Conservation (phyloP, 2,888 invertebrate species). For the Linnaemya tessellans region DNA sequence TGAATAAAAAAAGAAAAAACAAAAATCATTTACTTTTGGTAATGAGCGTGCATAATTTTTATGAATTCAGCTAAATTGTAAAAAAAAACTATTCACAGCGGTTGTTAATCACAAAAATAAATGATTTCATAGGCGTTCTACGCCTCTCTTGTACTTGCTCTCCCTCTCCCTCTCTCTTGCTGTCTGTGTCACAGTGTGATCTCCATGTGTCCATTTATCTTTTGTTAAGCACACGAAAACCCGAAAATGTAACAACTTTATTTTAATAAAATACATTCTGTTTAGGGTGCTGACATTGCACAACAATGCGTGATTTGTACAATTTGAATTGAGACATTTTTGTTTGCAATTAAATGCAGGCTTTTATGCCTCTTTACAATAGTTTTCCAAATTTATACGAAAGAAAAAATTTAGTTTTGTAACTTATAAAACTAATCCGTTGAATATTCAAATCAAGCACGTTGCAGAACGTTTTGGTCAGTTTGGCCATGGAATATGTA, state of each 20-base stretch:
- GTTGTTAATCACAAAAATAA: constrained; percentile 70
- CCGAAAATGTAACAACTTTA: constrained; percentile 67
- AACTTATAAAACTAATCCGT: constrained; percentile 68
- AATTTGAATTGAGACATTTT: constrained; percentile 38
- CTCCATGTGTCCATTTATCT: constrained; percentile 63
- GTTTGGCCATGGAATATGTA: constrained; percentile 29
- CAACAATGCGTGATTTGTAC: constrained; percentile 66
- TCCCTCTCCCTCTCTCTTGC: background rate
- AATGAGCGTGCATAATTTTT: constrained; percentile 70
- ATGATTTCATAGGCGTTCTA: constrained; percentile 64
- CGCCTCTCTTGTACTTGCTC: constrained; percentile 11
- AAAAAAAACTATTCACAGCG: constrained; percentile 63
- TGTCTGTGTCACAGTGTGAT: constrained; percentile 59
- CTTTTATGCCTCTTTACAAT: constrained; percentile 26
- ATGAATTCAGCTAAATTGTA: constrained; percentile 48
- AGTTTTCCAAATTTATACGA: constrained; percentile 17
- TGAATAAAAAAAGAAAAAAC: background rate
- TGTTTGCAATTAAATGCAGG: constrained; percentile 38
- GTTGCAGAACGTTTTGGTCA: constrained; percentile 62
- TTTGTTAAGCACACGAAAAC: constrained; percentile 55
- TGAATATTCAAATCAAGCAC: constrained; percentile 40
- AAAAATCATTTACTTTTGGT: constrained; percentile 18
- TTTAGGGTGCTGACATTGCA: constrained; percentile 69
- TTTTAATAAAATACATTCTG: constrained; percentile 22
- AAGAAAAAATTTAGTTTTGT: constrained; percentile 46